phyloP scores from a whole-genome alignment of 1,140 invertebrate genomes.

The Armadillidium nasatum region DNA sequence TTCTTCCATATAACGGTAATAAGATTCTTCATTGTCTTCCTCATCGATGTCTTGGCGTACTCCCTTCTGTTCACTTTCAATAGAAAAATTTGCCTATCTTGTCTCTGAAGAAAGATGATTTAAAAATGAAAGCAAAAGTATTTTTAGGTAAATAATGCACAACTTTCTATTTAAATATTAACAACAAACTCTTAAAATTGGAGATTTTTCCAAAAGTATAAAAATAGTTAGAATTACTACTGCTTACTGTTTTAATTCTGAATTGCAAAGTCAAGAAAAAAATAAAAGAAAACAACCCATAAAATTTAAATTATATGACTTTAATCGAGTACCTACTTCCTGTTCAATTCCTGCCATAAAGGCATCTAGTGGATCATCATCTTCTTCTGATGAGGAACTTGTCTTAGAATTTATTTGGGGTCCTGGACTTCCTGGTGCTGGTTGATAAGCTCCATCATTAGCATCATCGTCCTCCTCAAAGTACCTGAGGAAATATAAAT shows the following conservation, averaged over 20 bases:
- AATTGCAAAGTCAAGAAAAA: no score
- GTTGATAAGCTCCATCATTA: slow-evolving; percentile 61
- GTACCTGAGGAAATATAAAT: slow-evolving; percentile 43
- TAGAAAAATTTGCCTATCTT: not conserved
- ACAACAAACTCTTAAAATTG: no score
- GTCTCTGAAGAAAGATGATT: not conserved
- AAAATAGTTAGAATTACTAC: no score
- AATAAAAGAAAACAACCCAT: slow-evolving; percentile 22
- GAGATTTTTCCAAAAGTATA: no score
- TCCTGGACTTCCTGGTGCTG: slow-evolving; percentile 78
- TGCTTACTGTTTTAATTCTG: no score
- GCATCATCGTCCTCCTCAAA: slow-evolving; percentile 52
- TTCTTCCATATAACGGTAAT: slow-evolving; percentile 93
- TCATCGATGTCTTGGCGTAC: slow-evolving; percentile 90
- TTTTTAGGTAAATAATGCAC: slow-evolving; percentile 31
- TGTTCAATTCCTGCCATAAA: slow-evolving; percentile 94
- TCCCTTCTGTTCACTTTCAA: slow-evolving; percentile 57
- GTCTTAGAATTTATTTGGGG: slow-evolving; percentile 46
- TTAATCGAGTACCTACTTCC: slow-evolving; percentile 55
- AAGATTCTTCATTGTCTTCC: slow-evolving; percentile 92
- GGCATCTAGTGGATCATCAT: slow-evolving; percentile 92
- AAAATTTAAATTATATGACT: slow-evolving; percentile 43
- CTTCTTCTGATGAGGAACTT: slow-evolving; percentile 80
- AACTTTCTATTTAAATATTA: no score
- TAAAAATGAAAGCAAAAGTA: slow-evolving; percentile 30